Evolutionary conservation across 23 tunicate species (phyloP), one percentile per base, ranked within the genome.

Genomic region (Ciona savignyi): DNA sequence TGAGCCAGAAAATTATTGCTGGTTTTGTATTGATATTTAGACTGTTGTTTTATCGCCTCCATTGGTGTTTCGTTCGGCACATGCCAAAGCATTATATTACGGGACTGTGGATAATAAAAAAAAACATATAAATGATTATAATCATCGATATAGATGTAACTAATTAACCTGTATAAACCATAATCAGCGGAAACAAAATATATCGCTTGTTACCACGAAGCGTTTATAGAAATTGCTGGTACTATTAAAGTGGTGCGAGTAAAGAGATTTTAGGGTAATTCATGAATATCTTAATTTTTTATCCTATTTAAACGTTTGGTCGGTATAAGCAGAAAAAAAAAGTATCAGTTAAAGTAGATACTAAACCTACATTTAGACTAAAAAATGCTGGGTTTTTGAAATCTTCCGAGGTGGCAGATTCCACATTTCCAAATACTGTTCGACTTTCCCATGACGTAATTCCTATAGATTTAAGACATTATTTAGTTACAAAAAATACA

Each of bases 41-140:
- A 24, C 27, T 21, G 28, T 64, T 64, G 68, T 64, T 64, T 64
- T 4, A 23, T 23, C 22, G 6, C 22, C 11, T 24, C 6, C 27
- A 64, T 15, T 21, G 68, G 68, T 23, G 68, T 64, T 6, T 64
- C 68, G 28, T 64, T 64, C 9, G 68, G 68, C 11, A 64, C 68
- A 64, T 64, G 68, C 68, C 68, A 64, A 6, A 64, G 11, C 68
- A 64, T 64, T 9, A 64, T 25, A 21, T 64, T 64, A 15, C 28
- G 4, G 11, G 68, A 64, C 68, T 64, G 28, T 24, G 11, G 28
- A 9, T 64, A 23, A 64, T 64, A 4, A 64, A 23, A 9, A 25
- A 23, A 9, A 23, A n/a, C n/a, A n/a, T n/a, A n/a, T n/a, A n/a
- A n/a, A n/a, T n/a, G n/a, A n/a, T n/a, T n/a, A n/a, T n/a, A n/a